Percentiles rank a stretch among this genome's conserved stretches.
Evolutionary conservation across 2,888 invertebrate species (phyloP).

Genomic region (Melipona beecheii): DNA sequence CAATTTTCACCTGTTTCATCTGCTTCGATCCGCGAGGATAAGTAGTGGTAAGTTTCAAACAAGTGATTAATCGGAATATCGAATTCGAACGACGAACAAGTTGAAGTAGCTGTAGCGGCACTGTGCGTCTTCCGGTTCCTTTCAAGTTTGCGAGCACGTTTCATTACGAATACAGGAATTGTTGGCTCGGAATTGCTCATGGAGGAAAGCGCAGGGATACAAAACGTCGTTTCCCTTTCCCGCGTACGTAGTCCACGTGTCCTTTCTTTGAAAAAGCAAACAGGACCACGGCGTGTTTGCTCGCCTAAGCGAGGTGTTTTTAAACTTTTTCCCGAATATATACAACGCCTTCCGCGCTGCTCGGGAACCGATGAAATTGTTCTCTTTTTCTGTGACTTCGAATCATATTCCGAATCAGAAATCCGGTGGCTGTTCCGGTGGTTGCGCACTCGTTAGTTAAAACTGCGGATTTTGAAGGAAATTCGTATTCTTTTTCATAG

Average conservation of each 20-base stretch:
- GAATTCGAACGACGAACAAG: neutral
- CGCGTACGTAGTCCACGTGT: slow-evolving; percentile 34
- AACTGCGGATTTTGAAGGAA: too few relatives aligned
- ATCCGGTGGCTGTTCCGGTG: neutral
- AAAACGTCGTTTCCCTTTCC: slow-evolving; percentile 45
- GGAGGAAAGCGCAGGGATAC: slow-evolving; percentile 33
- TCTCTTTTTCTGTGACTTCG: slow-evolving; percentile 2
- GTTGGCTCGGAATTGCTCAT: slow-evolving; percentile 48
- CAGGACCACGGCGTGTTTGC: slow-evolving; percentile 59
- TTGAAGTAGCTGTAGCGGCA: neutral
- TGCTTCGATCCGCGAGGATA: neutral
- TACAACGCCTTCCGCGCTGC: slow-evolving; percentile 4
- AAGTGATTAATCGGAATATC: neutral
- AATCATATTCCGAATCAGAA: slow-evolving; percentile 34
- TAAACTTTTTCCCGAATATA: slow-evolving; percentile 48
- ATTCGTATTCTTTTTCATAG: too few relatives aligned
- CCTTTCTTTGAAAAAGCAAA: slow-evolving; percentile 61
- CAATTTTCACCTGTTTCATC: neutral
- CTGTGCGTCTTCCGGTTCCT: neutral
- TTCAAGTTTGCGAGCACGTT: slow-evolving; percentile 47
- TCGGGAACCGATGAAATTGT: slow-evolving; percentile 17
- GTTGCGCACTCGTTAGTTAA: too few relatives aligned
- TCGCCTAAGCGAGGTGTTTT: slow-evolving; percentile 57
- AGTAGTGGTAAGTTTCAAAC: neutral
- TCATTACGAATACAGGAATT: slow-evolving; percentile 56